A percentile compares a stretch with the other conserved stretches of the same genome.
Conservation (phyloP, 2,113 vertebrate genomes). For the Ammospiza caudacuta region DNA sequence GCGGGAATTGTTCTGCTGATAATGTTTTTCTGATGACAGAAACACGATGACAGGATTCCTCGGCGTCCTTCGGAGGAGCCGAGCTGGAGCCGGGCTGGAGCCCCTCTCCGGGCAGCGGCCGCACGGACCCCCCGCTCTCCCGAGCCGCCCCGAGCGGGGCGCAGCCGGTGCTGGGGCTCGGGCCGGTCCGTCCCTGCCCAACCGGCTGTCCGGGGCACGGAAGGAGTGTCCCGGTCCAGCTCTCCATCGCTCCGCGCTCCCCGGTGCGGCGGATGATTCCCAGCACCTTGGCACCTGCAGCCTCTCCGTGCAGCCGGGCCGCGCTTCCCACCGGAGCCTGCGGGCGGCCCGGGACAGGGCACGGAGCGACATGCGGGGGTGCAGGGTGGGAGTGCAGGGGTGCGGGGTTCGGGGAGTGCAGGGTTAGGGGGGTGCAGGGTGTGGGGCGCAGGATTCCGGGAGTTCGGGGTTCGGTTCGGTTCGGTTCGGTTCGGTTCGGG, state of each 20-base stretch:
- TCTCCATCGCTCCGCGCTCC: neutral
- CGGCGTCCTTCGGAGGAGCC: neutral
- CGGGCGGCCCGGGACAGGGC: neutral
- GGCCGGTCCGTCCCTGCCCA: neutral
- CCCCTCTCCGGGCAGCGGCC: neutral
- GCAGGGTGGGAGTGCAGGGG: neutral
- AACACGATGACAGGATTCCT: neutral
- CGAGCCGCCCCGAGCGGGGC: neutral
- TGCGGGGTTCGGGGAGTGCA: neutral
- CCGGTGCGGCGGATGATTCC: neutral
- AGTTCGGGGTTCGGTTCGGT: neutral
- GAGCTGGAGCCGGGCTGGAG: neutral
- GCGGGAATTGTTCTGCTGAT: conserved; percentile 48
- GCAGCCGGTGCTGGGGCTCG: neutral
- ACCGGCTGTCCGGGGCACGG: neutral
- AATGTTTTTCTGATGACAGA: conserved; percentile 13
- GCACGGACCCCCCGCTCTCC: neutral
- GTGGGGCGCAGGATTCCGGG: too few species aligned
- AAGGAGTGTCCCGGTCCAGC: neutral
- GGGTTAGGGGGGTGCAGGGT: too few species aligned
- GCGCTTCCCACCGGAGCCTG: neutral
- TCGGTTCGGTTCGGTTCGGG: too few species aligned
- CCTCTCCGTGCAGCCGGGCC: neutral
- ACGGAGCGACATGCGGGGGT: neutral
- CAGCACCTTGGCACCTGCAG: neutral